Evolutionary conservation across 2,797 vertebrate genomes (phyloP), one percentile per base, ranked within the genome.

Genomic region (Sitta carolinensis): DNA sequence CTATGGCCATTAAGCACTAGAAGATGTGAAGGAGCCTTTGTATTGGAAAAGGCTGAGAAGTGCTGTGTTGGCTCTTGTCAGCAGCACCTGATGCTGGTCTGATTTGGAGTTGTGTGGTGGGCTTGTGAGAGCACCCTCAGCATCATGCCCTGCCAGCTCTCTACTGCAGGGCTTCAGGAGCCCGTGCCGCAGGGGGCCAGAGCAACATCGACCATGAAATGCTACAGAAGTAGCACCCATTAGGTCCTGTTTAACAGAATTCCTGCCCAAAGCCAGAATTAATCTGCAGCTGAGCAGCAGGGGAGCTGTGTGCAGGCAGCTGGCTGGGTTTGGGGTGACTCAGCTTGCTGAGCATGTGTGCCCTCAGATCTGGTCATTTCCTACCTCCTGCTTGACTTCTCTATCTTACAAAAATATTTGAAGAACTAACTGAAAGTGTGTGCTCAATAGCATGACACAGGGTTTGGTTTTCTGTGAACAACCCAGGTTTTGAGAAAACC

Each of bases 351-450:
- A 47, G 64, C 68, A n/a, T 68, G 34, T 91, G 73, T 47, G 54
- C 73, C 61, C 73, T 92, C 73, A 78, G 38, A 58, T 48, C 73
- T 61, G 80, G 76, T 81, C 22, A 78, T 84, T 95, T 95, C 79
- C 75, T 36, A 0, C 75, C 93, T 92, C 75, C 87, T 67, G 75
- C 78, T 51, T 77, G 45, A 62, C 61, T 96, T 42, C 54, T 74
- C 58, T 91, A n/a, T 80, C 93, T 93, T 85, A 40, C n/a, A 92
- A 80, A 92, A 94, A 74, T 87, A 85, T 83, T 94, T 83, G 85
- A 88, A 83, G 68, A 88, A 16, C 45, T 51, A 68, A 80, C 68
- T 81, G 54, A 57, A 93, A 75, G 64, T 77, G 36, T 75, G 43
- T 62, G 38, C 72, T 84, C 30, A 59, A 42, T 47, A 42, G 32